These are phyloP conservation scores for Zosterops borbonicus DNA, from an alignment of 2,113 vertebrate species.

Conservation along the genomic window DNA sequence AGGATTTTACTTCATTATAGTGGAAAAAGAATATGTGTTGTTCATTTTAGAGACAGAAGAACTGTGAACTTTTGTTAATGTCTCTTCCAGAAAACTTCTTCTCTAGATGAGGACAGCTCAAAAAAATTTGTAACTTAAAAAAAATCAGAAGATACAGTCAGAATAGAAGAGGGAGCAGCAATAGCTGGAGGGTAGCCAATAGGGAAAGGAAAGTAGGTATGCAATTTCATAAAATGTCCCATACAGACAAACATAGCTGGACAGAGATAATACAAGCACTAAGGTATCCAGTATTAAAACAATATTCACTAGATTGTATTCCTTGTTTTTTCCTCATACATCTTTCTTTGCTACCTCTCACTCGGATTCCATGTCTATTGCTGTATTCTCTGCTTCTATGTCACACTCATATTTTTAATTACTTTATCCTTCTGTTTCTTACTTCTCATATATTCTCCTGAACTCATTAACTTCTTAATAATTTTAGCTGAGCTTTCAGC, in stretches of 20 bases:
- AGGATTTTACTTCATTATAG: not conserved
- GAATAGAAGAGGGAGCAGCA: constrained; percentile 3
- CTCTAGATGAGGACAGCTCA: not conserved
- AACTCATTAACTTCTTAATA: not conserved
- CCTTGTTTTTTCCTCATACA: not conserved
- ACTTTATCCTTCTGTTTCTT: not conserved
- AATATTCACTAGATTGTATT: not conserved
- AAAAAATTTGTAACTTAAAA: not conserved
- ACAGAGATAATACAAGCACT: not conserved
- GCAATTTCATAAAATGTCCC: constrained; percentile 1
- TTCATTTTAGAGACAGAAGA: not conserved
- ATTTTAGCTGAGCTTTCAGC: not conserved
- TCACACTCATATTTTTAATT: not conserved
- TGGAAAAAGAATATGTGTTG: not conserved
- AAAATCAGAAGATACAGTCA: not conserved
- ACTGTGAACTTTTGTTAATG: not conserved
- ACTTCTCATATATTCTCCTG: not conserved
- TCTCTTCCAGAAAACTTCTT: not conserved
- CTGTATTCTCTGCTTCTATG: not conserved
- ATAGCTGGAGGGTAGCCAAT: constrained; percentile 6
- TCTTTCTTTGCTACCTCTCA: not conserved
- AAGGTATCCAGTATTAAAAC: not conserved
- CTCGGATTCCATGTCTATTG: not conserved
- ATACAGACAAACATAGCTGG: not conserved
- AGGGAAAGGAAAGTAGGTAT: constrained; percentile 10